A percentile compares a stretch with the other conserved stretches of the same genome.
These are phyloP conservation scores for Poecilia velifera DNA, from an alignment of 2,797 vertebrate genomes.

Conservation along the genomic window DNA sequence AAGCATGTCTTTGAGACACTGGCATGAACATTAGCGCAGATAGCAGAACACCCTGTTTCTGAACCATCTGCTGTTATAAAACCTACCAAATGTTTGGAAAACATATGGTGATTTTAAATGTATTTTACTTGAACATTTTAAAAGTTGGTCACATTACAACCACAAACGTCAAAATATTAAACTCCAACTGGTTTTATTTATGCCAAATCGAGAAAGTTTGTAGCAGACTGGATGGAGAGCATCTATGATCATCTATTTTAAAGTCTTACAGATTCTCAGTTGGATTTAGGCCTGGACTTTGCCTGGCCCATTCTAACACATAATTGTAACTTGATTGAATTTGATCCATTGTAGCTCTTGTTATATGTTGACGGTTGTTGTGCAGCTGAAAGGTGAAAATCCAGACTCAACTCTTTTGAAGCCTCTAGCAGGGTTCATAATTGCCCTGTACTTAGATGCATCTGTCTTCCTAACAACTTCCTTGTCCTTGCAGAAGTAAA, in stretches of 20 bases:
- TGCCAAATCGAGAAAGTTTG: neutral
- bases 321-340: neutral
- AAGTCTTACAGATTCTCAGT: neutral
- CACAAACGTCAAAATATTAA: neutral
- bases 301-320: neutral
- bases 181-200: neutral
- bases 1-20: conserved; percentile 14
- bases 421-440: neutral
- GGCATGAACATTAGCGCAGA: conserved; percentile 18
- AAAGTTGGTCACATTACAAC: no score
- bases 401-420: neutral
- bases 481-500: neutral
- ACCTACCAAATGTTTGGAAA: neutral
- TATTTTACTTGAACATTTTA: neutral
- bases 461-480: neutral
- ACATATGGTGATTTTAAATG: neutral
- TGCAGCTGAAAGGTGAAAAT: neutral
- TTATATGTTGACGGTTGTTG: neutral
- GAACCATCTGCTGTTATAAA: neutral
- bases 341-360: neutral
- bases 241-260: neutral
- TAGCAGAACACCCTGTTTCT: conserved; percentile 19
- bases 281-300: neutral
- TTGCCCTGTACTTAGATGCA: neutral
- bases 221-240: neutral